phyloP scores from a whole-genome alignment of 2,113 vertebrate species.

The Pogona vitticeps region DNA sequence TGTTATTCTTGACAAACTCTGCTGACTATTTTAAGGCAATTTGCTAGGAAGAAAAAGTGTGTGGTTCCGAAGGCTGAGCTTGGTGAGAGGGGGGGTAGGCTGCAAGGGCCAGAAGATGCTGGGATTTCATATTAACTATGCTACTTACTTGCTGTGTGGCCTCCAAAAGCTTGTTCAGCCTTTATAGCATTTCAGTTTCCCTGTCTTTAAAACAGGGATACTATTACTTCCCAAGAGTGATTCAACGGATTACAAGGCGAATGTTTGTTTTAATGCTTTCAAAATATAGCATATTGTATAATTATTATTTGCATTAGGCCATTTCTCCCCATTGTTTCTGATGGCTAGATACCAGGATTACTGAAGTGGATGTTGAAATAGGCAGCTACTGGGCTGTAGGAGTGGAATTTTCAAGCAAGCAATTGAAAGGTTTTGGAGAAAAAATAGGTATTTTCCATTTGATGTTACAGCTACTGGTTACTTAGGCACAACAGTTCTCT shows the following conservation, averaged over 20 bases:
- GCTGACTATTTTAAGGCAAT: constrained; percentile 37
- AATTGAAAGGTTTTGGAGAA: constrained; percentile 12
- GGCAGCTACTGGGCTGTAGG: constrained; percentile 16
- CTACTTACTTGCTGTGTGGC: constrained; percentile 68
- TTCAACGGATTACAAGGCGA: constrained; percentile 56
- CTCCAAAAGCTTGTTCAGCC: constrained; percentile 63
- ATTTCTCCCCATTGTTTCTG: constrained; percentile 20
- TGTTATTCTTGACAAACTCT: constrained; percentile 17
- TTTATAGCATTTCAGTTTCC: constrained; percentile 53
- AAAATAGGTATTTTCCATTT: constrained; percentile 15
- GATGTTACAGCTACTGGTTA: background rate
- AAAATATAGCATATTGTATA: constrained; percentile 17
- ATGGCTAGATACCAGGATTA: constrained; percentile 33
- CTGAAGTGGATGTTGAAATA: constrained; percentile 42
- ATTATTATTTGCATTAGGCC: constrained; percentile 47
- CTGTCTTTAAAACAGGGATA: constrained; percentile 61
- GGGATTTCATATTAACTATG: constrained; percentile 66
- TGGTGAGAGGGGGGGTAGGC: constrained; percentile 15
- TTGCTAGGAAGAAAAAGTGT: constrained; percentile 59
- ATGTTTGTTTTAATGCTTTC: constrained; percentile 2
- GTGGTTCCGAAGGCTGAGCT: constrained; percentile 45
- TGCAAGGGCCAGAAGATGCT: constrained; percentile 51
- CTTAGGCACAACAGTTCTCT: background rate
- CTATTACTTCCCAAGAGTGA: constrained; percentile 33
- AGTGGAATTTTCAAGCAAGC: constrained; percentile 35